A percentile compares a stretch with the other conserved stretches of the same genome.
These are phyloP conservation scores for Thyatira batis DNA, from an alignment of 2,888 invertebrate genomes.

Conservation along the genomic window DNA sequence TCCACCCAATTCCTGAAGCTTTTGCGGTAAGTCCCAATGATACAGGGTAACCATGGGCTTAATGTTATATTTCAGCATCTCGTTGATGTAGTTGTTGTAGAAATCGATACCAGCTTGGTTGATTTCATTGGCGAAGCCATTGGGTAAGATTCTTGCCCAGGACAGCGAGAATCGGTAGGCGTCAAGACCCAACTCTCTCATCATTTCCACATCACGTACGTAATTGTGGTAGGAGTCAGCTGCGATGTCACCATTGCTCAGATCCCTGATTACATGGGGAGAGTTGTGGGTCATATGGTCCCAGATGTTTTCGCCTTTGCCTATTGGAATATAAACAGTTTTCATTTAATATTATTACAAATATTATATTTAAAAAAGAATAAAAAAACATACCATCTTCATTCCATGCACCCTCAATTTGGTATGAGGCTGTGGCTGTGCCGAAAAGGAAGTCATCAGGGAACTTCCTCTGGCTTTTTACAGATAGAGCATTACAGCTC, in stretches of 20 bases:
- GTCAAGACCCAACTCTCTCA: slow-evolving; percentile 66
- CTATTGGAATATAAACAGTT: no score
- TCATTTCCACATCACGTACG: slow-evolving; percentile 74
- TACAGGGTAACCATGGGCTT: slow-evolving; percentile 81
- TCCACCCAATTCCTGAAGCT: slow-evolving; percentile 80
- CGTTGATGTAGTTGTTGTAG: slow-evolving; percentile 84
- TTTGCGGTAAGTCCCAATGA: slow-evolving; percentile 79
- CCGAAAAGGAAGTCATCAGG: slow-evolving; percentile 61
- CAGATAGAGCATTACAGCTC: slow-evolving; percentile 18
- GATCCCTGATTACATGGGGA: slow-evolving; percentile 36
- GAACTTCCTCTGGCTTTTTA: slow-evolving; percentile 38
- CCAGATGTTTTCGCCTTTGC: slow-evolving; percentile 53
- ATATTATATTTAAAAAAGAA: slow-evolving; percentile 1
- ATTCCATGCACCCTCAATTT: slow-evolving; percentile 62
- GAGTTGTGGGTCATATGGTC: slow-evolving; percentile 45
- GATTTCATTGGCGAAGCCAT: slow-evolving; percentile 70
- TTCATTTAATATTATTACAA: no score
- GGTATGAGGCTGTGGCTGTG: slow-evolving; percentile 58
- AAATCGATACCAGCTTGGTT: slow-evolving; percentile 84
- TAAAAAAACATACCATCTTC: slow-evolving; percentile 44
- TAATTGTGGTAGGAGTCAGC: slow-evolving; percentile 83
- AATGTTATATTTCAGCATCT: slow-evolving; percentile 82
- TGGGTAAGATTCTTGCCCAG: slow-evolving; percentile 84
- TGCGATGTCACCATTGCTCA: slow-evolving; percentile 80
- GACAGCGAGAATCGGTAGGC: slow-evolving; percentile 81